A percentile compares a stretch with the other conserved stretches of the same genome.
Evolutionary conservation across 2,113 vertebrate genomes (phyloP).

Genomic region (Scophthalmus maximus): DNA sequence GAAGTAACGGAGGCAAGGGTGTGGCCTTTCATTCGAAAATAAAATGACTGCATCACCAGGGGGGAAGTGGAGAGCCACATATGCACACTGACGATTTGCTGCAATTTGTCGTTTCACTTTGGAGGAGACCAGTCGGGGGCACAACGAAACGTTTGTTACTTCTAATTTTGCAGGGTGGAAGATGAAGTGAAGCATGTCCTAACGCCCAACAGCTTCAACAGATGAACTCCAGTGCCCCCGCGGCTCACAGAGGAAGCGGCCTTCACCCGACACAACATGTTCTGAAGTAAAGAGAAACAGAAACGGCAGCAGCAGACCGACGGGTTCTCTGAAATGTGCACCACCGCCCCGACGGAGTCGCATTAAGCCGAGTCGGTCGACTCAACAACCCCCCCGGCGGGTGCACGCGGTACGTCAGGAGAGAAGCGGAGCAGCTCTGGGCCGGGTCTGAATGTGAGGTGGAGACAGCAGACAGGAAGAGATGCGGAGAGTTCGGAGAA

Average conservation of each 20-base stretch:
- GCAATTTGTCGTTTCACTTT: conserved; percentile 29
- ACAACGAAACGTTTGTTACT: background rate
- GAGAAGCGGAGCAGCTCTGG: conserved; percentile 6
- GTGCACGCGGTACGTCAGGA: too few species aligned
- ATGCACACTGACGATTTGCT: conserved; percentile 12
- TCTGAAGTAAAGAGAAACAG: conserved; percentile 48
- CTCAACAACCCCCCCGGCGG: too few species aligned
- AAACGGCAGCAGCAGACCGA: conserved; percentile 9
- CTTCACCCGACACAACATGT: conserved; percentile 43
- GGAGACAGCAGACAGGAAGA: conserved; percentile 40
- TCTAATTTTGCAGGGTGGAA: conserved; percentile 52
- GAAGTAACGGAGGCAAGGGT: conserved; percentile 73
- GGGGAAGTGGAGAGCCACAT: conserved; percentile 70
- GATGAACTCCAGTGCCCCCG: conserved; percentile 2
- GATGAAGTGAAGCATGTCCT: conserved; percentile 24
- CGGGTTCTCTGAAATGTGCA: conserved; percentile 49
- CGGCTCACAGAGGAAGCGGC: conserved; percentile 43
- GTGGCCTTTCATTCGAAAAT: conserved; percentile 76
- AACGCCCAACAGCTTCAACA: conserved; percentile 9
- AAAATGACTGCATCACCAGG: conserved; percentile 40
- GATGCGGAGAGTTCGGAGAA: conserved; percentile 90
- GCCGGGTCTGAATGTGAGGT: conserved; percentile 73
- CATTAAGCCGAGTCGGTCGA: conserved; percentile 38
- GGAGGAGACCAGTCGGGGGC: background rate
- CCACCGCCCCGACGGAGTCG: conserved; percentile 15